Evolutionary conservation across 1,140 invertebrate species (phyloP).

Genomic region (Ips typographus): DNA sequence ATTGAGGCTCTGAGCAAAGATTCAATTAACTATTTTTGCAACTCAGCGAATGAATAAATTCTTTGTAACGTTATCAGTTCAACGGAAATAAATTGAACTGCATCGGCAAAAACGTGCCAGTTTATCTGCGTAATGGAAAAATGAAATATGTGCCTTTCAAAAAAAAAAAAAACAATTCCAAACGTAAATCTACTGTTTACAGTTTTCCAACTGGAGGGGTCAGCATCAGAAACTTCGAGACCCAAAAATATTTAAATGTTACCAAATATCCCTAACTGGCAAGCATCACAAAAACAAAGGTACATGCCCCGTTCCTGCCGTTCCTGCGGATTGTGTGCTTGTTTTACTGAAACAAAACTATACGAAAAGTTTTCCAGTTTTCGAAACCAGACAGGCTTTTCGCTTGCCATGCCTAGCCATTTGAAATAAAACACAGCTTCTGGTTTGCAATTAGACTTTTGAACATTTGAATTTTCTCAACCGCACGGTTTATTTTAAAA

Average conservation of each 20-base stretch:
- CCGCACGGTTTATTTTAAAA: no score
- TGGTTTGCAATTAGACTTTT: no score
- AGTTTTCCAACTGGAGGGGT: background rate
- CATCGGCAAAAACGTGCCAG: conserved; percentile 4
- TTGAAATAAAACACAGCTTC: background rate
- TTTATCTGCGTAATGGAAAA: conserved; percentile 5
- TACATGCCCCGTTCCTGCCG: conserved; percentile 1
- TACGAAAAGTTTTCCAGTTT: conserved; percentile 3
- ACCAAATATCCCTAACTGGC: background rate
- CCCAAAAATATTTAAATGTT: background rate
- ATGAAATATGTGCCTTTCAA: background rate
- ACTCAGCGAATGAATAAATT: conserved; percentile 1
- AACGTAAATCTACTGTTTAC: background rate
- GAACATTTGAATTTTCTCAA: no score
- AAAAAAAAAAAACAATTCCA: background rate
- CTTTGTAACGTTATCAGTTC: conserved; percentile 1
- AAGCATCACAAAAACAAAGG: background rate
- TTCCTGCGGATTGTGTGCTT: conserved; percentile 4
- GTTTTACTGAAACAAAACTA: background rate
- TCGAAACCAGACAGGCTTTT: conserved; percentile 1
- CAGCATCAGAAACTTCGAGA: background rate
- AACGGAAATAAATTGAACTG: conserved; percentile 2
- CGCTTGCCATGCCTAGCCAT: background rate
- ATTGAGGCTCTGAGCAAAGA: background rate
- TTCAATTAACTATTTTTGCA: conserved; percentile 1